Base-by-base conservation (phyloP, 2,888 invertebrate species). In the Erebia ligea region DNA sequence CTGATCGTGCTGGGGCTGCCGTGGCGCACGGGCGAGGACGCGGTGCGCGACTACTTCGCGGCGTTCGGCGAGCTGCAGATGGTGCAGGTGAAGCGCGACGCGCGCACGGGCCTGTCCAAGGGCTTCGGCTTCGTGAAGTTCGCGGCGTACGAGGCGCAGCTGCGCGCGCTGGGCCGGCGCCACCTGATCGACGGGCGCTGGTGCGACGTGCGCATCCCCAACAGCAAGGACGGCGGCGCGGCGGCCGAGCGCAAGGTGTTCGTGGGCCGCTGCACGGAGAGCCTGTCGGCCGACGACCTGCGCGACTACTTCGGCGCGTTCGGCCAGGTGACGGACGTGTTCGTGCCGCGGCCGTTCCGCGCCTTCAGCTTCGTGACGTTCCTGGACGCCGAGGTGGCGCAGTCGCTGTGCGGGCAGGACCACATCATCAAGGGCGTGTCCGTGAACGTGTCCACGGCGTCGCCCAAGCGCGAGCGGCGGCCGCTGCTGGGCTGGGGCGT, bases 301-400 rank as follows among this genome's bases (percentile, higher is more conserved):
- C 94, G 96, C 62, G 96, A 96, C 75, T 97, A 97, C 89, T 96
- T 97, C 83, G 94, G 94, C 15, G 95, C 96, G 79, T 97, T 95
- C 85, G 97, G 97, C n/a, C 96, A 96, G 87, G 97, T 97, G 71
- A 96, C 96, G 4, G 97, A 98, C 88, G 97, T 97, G 73, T 98
- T 97, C 87, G 97, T 98, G 82, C 97, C 97, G 58, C 96, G 96
- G 81, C 97, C 97, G n/a, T 97, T 97, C 88, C 94, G 96, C 63
- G 96, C 96, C 56, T 96, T 97, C 86, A 96, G 96, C 79, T 98
- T 98, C 88, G 97, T 98, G 61, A 97, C 97, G 34, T 97, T 98
- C 87, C 91, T 96, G 72, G 97, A 97, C 84, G 95, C 97, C 0
- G 96, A 96, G 81, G 95, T 97, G 69, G 97, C 97, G 10, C 96